These are phyloP conservation scores for Solea solea DNA, from an alignment of 2,113 vertebrate species.

Conservation along the genomic window DNA sequence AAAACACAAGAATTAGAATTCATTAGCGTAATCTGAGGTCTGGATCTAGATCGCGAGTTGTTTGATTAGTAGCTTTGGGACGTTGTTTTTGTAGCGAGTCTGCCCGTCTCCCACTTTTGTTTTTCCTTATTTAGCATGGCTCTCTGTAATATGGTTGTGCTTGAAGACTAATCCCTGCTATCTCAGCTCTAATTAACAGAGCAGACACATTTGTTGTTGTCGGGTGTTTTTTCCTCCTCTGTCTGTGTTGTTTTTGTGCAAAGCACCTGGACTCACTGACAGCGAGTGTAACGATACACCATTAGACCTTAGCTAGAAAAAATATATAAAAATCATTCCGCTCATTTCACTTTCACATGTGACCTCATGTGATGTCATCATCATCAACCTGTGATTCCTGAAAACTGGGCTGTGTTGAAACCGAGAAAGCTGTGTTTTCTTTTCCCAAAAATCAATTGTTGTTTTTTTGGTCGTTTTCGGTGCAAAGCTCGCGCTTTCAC, in stretches of 20 bases:
- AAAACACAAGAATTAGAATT: slow-evolving; percentile 84
- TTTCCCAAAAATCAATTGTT: slow-evolving; percentile 5
- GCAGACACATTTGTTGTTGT: slow-evolving; percentile 68
- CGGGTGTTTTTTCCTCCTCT: slow-evolving; percentile 2
- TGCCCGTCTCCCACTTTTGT: slow-evolving; percentile 78
- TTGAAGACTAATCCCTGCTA: slow-evolving; percentile 74
- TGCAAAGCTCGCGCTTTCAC: slow-evolving; percentile 39
- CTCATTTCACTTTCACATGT: slow-evolving; percentile 8
- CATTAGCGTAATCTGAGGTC: slow-evolving; percentile 82
- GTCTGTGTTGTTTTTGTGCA: slow-evolving; percentile 55
- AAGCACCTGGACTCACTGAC: slow-evolving; percentile 34
- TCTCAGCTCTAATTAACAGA: slow-evolving; percentile 73
- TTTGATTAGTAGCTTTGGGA: slow-evolving; percentile 84
- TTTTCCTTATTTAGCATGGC: slow-evolving; percentile 72
- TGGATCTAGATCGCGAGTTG: slow-evolving; percentile 82
- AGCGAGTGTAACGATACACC: slow-evolving; percentile 15
- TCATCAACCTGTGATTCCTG: slow-evolving; percentile 38
- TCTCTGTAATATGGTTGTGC: slow-evolving; percentile 73
- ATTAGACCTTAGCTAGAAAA: slow-evolving; percentile 18
- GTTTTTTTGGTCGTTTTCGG: slow-evolving; percentile 26
- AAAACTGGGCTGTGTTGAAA: slow-evolving; percentile 57
- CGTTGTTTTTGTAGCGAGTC: slow-evolving; percentile 79
- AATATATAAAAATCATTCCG: slow-evolving; percentile 6
- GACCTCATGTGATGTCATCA: background rate
- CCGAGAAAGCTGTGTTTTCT: slow-evolving; percentile 13